Evolutionary conservation across 2,888 invertebrate species (phyloP).

Genomic region (Argyresthia goedartella): DNA sequence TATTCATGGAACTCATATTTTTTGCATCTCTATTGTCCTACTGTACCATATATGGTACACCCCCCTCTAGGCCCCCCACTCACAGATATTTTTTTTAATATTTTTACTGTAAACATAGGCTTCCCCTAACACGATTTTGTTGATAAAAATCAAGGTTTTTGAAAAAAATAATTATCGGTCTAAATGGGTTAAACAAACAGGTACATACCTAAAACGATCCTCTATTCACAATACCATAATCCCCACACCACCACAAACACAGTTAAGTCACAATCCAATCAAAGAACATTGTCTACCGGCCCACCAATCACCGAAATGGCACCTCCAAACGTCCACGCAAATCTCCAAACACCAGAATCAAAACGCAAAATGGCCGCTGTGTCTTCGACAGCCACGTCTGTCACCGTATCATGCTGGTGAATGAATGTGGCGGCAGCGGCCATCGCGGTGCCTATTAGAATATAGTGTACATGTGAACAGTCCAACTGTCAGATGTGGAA

Average conservation of each 20-base stretch:
- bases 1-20: too few relatives aligned
- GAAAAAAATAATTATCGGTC: too few relatives aligned
- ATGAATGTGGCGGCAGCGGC: constrained; percentile 32
- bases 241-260: constrained; percentile 8
- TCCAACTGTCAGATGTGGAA: constrained; percentile 57
- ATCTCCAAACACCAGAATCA: constrained; percentile 23
- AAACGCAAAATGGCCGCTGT: constrained; percentile 26
- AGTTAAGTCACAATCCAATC: neutral
- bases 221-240: constrained; percentile 11
- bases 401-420: constrained; percentile 42
- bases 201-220: constrained; percentile 6
- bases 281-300: neutral
- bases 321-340: neutral
- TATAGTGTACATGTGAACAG: constrained; percentile 46
- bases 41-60: too few relatives aligned
- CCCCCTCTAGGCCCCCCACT: too few relatives aligned
- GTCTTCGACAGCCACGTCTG: constrained; percentile 34
- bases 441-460: constrained; percentile 31
- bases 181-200: constrained; percentile 8
- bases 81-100: too few relatives aligned
- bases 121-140: too few relatives aligned
- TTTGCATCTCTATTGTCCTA: too few relatives aligned
- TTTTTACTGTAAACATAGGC: too few relatives aligned
- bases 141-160: too few relatives aligned
- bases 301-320: neutral